Evolutionary conservation across 2,113 vertebrate genomes (phyloP).

Genomic region (Chlamydotis undulata): DNA sequence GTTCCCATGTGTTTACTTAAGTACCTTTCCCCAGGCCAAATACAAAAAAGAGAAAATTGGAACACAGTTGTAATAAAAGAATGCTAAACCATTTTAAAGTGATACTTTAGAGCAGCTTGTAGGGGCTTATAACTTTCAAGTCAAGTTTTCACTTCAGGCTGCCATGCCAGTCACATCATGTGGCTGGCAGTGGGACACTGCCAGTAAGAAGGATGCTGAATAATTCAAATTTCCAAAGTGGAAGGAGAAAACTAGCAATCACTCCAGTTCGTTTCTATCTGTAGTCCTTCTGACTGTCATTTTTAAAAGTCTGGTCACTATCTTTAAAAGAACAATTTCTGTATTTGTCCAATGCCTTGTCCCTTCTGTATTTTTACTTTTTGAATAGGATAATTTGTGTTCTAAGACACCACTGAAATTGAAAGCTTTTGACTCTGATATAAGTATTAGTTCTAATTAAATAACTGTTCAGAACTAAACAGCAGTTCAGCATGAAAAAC

Average conservation of each 20-base stretch:
- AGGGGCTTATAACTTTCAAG: background rate
- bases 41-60: background rate
- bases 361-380: background rate
- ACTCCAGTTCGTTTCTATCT: background rate
- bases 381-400: background rate
- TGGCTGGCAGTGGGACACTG: background rate
- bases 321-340: background rate
- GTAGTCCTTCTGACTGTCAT: background rate
- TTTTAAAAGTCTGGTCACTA: background rate
- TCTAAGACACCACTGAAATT: background rate
- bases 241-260: background rate
- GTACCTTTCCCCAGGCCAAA: background rate
- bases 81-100: background rate
- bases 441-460: background rate
- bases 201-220: background rate
- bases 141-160: background rate
- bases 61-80: background rate
- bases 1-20: background rate
- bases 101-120: background rate
- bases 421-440: background rate
- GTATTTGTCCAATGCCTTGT: background rate
- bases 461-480: background rate
- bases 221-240: background rate
- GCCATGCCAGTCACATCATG: background rate
- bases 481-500: background rate